Conservation (phyloP, 2,113 vertebrate species). For the Sander lucioperca region DNA sequence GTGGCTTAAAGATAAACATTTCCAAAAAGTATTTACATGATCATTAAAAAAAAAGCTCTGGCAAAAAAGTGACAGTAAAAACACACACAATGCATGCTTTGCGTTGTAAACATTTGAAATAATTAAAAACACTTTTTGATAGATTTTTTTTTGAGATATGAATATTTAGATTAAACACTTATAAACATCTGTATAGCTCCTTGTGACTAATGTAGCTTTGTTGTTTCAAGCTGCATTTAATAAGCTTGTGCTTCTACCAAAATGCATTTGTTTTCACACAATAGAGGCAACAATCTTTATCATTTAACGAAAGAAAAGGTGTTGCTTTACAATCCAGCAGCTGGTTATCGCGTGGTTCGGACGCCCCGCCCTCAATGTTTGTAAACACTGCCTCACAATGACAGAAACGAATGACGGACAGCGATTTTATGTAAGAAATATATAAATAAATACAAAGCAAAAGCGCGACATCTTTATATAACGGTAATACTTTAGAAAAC, state of each 20-base stretch:
- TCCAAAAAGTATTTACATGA: not conserved
- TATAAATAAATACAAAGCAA: not conserved
- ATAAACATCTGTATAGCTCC: not conserved
- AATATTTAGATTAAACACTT: too few relatives aligned
- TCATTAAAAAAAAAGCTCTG: not conserved
- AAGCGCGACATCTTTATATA: not conserved
- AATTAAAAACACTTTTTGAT: too few relatives aligned
- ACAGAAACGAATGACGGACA: not conserved
- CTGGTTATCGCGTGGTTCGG: conserved; percentile 55
- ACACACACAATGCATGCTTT: not conserved
- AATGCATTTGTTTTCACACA: not conserved
- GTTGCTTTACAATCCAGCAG: not conserved
- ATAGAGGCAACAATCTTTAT: not conserved
- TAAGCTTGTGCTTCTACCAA: not conserved
- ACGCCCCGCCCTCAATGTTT: conserved; percentile 75
- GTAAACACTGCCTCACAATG: conserved; percentile 70
- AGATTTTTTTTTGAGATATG: too few relatives aligned
- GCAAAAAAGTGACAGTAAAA: not conserved
- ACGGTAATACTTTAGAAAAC: fast-evolving
- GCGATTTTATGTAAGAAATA: not conserved
- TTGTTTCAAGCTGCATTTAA: not conserved
- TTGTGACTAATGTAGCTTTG: not conserved
- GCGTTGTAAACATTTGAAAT: not conserved
- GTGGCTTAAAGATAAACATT: not conserved
- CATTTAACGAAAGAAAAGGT: not conserved